These are phyloP conservation scores for Zoroaster sp. DNA, from an alignment of 53 echinoderm and acorn worm genomes.

Conservation along the genomic window DNA sequence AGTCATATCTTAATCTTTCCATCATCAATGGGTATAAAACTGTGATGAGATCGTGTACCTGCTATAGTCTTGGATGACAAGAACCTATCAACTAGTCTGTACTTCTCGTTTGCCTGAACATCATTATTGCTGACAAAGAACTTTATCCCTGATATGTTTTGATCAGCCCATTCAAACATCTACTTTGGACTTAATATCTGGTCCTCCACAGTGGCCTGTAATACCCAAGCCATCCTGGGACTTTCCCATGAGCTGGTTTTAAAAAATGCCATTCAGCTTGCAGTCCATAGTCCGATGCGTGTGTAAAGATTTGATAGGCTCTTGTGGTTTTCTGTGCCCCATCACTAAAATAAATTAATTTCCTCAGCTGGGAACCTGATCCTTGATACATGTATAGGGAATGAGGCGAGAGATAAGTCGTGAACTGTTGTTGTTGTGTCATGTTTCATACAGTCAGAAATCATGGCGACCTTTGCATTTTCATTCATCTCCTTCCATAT, in stretches of 20 bases:
- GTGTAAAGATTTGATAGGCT: conserved; percentile 26
- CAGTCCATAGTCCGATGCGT: background rate
- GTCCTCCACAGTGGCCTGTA: conserved; percentile 21
- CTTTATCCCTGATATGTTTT: conserved; percentile 21
- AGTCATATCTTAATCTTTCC: conserved; percentile 4
- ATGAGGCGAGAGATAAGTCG: background rate
- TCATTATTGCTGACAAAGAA: conserved; percentile 38
- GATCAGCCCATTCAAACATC: conserved; percentile 29
- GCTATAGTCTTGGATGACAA: conserved; percentile 22
- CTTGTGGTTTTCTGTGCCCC: conserved; percentile 33
- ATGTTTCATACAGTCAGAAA: conserved; percentile 32
- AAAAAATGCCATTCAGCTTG: conserved; percentile 58
- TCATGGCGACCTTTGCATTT: conserved; percentile 9
- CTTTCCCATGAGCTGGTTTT: conserved; percentile 56
- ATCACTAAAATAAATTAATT: conserved; percentile 44
- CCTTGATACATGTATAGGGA: background rate
- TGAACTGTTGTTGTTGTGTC: conserved; percentile 28
- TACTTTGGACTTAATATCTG: conserved; percentile 35
- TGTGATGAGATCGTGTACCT: conserved; percentile 33
- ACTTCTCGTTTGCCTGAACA: background rate
- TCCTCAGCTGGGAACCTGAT: background rate
- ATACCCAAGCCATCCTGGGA: conserved; percentile 32
- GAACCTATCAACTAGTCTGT: background rate
- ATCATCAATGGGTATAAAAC: background rate
- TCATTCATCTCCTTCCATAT: background rate